These are phyloP conservation scores for Danaus melanippus DNA, from an alignment of 1,140 invertebrate species.

Conservation along the genomic window DNA sequence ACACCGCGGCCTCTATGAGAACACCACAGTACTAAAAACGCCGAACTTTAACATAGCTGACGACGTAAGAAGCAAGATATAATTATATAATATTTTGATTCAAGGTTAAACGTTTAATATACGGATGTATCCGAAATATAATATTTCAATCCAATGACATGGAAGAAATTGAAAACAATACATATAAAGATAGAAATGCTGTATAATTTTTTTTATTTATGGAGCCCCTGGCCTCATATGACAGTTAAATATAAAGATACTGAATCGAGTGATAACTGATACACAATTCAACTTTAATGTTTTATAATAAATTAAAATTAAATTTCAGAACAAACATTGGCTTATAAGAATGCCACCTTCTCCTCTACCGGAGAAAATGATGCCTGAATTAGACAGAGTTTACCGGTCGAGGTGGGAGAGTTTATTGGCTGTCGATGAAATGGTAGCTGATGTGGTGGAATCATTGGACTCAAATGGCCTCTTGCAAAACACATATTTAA, in stretches of 20 bases:
- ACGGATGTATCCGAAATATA: too few relatives aligned
- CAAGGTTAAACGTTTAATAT: too few relatives aligned
- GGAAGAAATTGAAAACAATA: too few relatives aligned
- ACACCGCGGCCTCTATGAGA: slow-evolving; percentile 76
- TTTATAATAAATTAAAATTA: too few relatives aligned
- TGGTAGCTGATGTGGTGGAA: slow-evolving; percentile 78
- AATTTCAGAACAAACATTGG: slow-evolving; percentile 85
- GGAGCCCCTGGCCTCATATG: too few relatives aligned
- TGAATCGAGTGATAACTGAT: too few relatives aligned
- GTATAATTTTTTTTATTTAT: too few relatives aligned
- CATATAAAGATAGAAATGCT: too few relatives aligned
- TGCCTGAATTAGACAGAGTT: slow-evolving; percentile 77
- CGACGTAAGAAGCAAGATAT: slow-evolving; percentile 28
- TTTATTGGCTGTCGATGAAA: slow-evolving; percentile 88
- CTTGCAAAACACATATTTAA: slow-evolving; percentile 83
- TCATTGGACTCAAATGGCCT: slow-evolving; percentile 71
- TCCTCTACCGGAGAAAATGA: slow-evolving; percentile 72
- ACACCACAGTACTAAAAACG: slow-evolving; percentile 76
- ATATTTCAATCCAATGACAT: too few relatives aligned
- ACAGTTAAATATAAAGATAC: too few relatives aligned
- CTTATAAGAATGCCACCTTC: slow-evolving; percentile 78
- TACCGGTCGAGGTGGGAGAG: slow-evolving; percentile 83
- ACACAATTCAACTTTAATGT: too few relatives aligned
- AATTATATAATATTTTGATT: too few relatives aligned
- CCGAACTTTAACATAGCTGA: slow-evolving; percentile 81